These are phyloP conservation scores for Papilio gigon DNA, from an alignment of 2,888 invertebrate species.

Conservation along the genomic window DNA sequence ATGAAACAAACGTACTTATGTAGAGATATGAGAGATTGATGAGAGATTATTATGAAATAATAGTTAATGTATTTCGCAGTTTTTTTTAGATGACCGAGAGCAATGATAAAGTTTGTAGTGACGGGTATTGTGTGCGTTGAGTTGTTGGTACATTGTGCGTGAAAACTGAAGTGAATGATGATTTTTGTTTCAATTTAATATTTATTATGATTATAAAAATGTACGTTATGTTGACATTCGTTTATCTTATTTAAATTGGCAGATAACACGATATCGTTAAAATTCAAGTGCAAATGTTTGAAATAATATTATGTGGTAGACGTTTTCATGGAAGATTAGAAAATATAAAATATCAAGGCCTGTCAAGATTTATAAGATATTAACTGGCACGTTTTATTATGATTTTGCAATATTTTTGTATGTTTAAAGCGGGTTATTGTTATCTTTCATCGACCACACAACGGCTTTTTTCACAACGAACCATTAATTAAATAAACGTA, in stretches of 20 bases:
- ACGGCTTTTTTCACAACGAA: too few relatives aligned
- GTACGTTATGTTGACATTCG: slow-evolving; percentile 21
- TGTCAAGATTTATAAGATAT: slow-evolving; percentile 18
- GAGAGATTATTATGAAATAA: too few relatives aligned
- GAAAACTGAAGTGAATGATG: not conserved
- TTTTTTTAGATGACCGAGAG: too few relatives aligned
- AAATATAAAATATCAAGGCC: slow-evolving; percentile 4
- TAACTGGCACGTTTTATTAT: not conserved
- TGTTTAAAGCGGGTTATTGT: not conserved
- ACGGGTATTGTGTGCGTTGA: not conserved
- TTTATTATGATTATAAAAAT: slow-evolving; percentile 13
- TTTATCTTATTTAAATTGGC: slow-evolving; percentile 35
- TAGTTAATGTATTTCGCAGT: too few relatives aligned
- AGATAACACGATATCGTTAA: slow-evolving; percentile 37
- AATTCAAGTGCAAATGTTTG: slow-evolving; percentile 42
- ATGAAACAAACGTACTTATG: not conserved
- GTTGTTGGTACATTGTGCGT: too few relatives aligned
- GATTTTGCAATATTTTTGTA: not conserved
- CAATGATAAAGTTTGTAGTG: too few relatives aligned
- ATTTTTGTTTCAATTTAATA: slow-evolving; percentile 3
- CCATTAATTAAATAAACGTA: too few relatives aligned
- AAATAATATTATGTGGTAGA: slow-evolving; percentile 35
- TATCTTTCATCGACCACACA: too few relatives aligned
- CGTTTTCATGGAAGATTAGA: slow-evolving; percentile 20
- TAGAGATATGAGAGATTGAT: not conserved